Percentiles rank a stretch among this genome's conserved stretches.
Conservation (phyloP, 2,797 vertebrate genomes). For the Falco columbarius region DNA sequence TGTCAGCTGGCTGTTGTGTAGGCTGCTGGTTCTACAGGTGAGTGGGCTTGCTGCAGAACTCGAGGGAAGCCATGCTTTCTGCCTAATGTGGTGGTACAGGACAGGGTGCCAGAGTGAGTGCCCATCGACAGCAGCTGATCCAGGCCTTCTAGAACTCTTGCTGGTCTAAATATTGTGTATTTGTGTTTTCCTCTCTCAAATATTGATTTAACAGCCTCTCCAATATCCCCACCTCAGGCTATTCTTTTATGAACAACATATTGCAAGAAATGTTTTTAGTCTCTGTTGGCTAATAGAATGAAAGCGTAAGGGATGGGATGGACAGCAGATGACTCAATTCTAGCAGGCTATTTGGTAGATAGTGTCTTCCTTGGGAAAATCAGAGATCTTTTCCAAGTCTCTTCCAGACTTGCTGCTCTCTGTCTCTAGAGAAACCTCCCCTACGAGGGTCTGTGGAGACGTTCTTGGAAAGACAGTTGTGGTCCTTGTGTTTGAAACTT, state of each 20-base stretch:
- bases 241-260: too few species aligned
- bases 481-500: neutral
- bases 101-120: too few species aligned
- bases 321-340: neutral
- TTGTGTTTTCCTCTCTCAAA: neutral
- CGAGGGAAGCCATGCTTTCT: accelerated
- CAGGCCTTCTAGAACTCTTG: neutral
- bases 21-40: neutral
- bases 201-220: neutral
- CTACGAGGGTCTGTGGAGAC: neutral
- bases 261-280: neutral
- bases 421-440: neutral
- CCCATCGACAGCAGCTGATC: neutral
- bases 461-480: neutral
- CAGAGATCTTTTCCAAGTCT: neutral
- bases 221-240: accelerated
- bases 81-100: neutral
- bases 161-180: neutral
- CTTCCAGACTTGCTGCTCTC: neutral
- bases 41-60: neutral
- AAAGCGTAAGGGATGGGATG: too few species aligned
- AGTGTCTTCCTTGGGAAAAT: neutral
- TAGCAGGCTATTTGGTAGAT: neutral
- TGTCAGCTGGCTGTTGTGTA: neutral
- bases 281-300: neutral